phyloP scores from a whole-genome alignment of 2,888 invertebrate species.

The Palloptera scutellata region DNA sequence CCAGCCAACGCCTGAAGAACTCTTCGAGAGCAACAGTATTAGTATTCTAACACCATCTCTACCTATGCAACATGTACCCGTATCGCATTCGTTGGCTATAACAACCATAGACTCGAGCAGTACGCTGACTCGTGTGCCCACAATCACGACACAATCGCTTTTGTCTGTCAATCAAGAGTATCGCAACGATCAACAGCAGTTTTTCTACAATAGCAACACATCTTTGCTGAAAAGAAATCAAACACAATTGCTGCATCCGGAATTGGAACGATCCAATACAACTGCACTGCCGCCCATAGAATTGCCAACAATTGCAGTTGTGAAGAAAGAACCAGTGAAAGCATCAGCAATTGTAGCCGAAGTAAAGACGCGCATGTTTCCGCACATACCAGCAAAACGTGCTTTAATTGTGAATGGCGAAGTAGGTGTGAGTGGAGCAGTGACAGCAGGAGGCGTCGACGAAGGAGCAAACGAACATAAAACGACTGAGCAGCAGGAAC shows the following conservation, averaged over 20 bases:
- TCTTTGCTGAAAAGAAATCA: constrained; percentile 25
- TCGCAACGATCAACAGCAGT: neutral
- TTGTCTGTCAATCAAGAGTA: no score
- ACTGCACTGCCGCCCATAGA: constrained; percentile 46
- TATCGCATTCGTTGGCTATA: neutral
- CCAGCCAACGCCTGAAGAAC: constrained; percentile 38
- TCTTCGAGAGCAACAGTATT: constrained; percentile 51
- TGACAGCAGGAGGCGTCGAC: neutral
- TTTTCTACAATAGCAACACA: constrained; percentile 7
- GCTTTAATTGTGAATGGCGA: constrained; percentile 46
- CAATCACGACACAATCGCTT: neutral
- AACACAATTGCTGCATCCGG: neutral
- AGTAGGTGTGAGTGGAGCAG: neutral
- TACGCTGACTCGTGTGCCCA: neutral
- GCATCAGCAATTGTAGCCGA: constrained; percentile 45
- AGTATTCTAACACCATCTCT: constrained; percentile 24
- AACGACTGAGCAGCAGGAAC: constrained; percentile 38
- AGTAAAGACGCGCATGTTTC: constrained; percentile 48
- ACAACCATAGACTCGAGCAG: neutral
- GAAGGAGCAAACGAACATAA: constrained; percentile 26
- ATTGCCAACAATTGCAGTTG: constrained; percentile 49
- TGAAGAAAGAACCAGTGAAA: constrained; percentile 49
- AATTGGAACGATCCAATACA: constrained; percentile 27
- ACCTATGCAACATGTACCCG: neutral
- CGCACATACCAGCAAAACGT: constrained; percentile 49